phyloP scores from a whole-genome alignment of 2,113 vertebrate species.

The Puma concolor region DNA sequence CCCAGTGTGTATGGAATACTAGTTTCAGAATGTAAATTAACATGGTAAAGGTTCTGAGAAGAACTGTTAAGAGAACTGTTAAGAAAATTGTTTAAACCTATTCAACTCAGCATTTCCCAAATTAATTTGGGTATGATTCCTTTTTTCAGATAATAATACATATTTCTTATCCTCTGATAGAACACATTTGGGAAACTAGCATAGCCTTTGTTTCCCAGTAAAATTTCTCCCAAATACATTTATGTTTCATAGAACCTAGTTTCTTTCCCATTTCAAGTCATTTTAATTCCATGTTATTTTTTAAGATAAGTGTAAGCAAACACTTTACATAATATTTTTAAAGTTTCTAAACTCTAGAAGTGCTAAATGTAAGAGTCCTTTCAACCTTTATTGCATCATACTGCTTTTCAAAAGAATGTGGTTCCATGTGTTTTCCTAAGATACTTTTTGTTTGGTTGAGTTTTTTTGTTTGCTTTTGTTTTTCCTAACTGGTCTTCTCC shows the following conservation, averaged over 20 bases:
- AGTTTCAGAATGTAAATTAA: not conserved
- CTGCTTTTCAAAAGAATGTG: not conserved
- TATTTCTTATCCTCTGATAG: not conserved
- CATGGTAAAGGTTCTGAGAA: not conserved
- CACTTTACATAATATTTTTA: not conserved
- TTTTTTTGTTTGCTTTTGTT: not conserved
- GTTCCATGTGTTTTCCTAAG: not conserved
- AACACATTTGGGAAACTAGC: not conserved
- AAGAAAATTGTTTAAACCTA: not conserved
- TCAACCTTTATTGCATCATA: not conserved
- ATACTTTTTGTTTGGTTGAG: not conserved
- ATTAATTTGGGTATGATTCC: not conserved
- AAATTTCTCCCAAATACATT: not conserved
- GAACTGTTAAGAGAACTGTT: not conserved
- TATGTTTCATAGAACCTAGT: not conserved
- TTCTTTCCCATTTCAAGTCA: not conserved
- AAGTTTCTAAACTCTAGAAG: not conserved
- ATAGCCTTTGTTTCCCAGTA: not conserved
- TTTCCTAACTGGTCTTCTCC: not conserved
- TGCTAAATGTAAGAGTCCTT: not conserved
- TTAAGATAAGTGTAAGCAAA: not conserved
- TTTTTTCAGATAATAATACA: not conserved
- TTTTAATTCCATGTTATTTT: not conserved
- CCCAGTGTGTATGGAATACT: not conserved
- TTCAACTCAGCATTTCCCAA: conserved; percentile 8